Base-by-base conservation (phyloP, 2,888 invertebrate species). In the Deilephila elpenor region DNA sequence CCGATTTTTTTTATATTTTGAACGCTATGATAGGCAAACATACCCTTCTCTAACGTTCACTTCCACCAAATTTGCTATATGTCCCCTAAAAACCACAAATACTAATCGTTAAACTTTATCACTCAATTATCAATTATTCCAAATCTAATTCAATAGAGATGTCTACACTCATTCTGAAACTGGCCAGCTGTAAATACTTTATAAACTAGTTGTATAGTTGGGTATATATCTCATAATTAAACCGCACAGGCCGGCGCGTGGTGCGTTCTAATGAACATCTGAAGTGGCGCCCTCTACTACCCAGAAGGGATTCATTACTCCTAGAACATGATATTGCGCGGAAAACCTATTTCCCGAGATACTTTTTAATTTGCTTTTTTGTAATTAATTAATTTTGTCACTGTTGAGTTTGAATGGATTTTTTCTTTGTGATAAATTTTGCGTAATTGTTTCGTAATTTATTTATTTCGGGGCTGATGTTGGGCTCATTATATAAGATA, bases 251-350 rank as follows among this genome's bases (percentile, higher is more conserved):
- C 7, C 32, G 51, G 32, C 59, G 73, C 75, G 61, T 74, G 79
- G 75, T 75, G 76, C 76, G 78, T 78, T 80, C 78, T 85, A 87
- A 86, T 83, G 84, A 87, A 85, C 82, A 80, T 75, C 76, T 81
- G 80, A 74, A 82, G 80, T 83, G 80, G 80, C 78, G 77, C 78
- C 72, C 74, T 74, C 77, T 51, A 75, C 76, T 78, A 78, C 75
- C 75, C 59, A 73, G 77, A 82, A 79, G 76, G 80, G 80, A 84
- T 83, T 86, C 82, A 84, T 86, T 86, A 84, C 78, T 78, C 78
- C 70, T 64, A 81, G 82, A 81, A 81, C 80, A 77, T 78, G 79
- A 83, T 80, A 79, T 75, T 79, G 78, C 74, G 74, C 37, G 25
- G 71, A 74, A 75, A 77, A 79, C 74, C 74, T 75, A 73, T 75